Evolutionary conservation across 2,797 vertebrate species (phyloP), one percentile per base, ranked within the genome.

Genomic region (Morus bassanus): DNA sequence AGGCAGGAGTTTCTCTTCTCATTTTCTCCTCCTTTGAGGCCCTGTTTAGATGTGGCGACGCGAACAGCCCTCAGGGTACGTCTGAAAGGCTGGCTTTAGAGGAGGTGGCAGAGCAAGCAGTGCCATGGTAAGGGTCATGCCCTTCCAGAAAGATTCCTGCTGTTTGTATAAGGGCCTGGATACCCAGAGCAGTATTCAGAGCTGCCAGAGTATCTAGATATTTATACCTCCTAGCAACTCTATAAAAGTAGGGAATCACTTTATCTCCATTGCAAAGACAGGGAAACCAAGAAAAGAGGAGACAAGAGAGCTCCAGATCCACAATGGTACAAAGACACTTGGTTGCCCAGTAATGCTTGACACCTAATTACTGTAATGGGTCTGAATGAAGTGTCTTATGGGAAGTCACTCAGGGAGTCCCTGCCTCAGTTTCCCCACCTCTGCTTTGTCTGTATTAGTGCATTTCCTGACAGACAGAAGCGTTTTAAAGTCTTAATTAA

Each of bases 301-400:
- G 43, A 2, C 7, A 3, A 68, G 74, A 37, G 65, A 35, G 3
- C 23, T 9, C 7, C 70, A 1, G 76, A 46, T 57, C 16, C 53
- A 3, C 7, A 0, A 0, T 1, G 27, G 43, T 10, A 3, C 22
- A 4, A 1, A 41, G 80, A 1, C 33, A 4, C 59, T 14, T 25
- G 89, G 89, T 0, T 50, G 56, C 31, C 15, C 65, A 11, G 35
- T 9, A 16, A 19, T 1, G 8, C 50, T 7, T 2, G 2, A 2
- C 30, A 15, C 9, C 30, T 4, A 13, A n/a, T 48, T 25, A 10
- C 41, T 45, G 63, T 5, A 31, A 8, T 4, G 57, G 68, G 6
- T 45, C 19, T 15, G 51, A 27, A n/a, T 2, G 1, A 39, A 18
- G 45, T 19, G 23, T 10, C 11, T 54, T 48, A 27, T 1, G 13